Percentiles rank a stretch among this genome's conserved stretches.
These are phyloP conservation scores for Nomada fucata DNA, from an alignment of 2,888 invertebrate genomes.

Conservation along the genomic window DNA sequence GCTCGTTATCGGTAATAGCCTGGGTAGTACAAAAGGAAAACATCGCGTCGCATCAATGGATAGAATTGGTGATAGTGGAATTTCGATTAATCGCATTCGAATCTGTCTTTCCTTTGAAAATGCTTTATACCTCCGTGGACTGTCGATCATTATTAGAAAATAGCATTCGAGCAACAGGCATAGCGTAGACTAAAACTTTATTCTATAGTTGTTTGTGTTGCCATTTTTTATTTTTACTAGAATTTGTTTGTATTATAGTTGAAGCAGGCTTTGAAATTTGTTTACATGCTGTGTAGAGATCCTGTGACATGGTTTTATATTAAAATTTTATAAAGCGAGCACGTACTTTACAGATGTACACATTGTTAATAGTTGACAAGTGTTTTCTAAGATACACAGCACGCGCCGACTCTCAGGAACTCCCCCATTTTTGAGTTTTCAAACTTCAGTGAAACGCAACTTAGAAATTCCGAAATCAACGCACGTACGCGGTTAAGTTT, in stretches of 20 bases:
- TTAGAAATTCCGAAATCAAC: not conserved
- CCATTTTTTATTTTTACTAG: too few relatives aligned
- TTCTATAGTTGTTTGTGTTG: too few relatives aligned
- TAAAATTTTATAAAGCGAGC: too few relatives aligned
- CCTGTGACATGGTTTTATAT: too few relatives aligned
- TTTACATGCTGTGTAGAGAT: too few relatives aligned
- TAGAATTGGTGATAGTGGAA: slow-evolving; percentile 8
- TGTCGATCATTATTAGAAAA: too few relatives aligned
- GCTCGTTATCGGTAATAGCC: slow-evolving; percentile 21
- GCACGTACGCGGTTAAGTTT: not conserved
- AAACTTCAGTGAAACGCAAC: not conserved
- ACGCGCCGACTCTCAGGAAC: not conserved
- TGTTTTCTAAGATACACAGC: not conserved
- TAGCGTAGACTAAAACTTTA: not conserved
- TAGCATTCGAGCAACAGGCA: not conserved
- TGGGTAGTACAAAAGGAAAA: slow-evolving; percentile 14
- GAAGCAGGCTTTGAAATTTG: too few relatives aligned
- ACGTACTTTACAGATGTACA: too few relatives aligned
- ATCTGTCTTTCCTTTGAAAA: not conserved
- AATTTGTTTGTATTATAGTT: too few relatives aligned
- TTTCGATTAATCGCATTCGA: slow-evolving; percentile 11
- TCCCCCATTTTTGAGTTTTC: not conserved
- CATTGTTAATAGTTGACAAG: too few relatives aligned
- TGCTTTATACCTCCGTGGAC: too few relatives aligned
- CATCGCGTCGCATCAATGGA: slow-evolving; percentile 20